A percentile compares a stretch with the other conserved stretches of the same genome.
Evolutionary conservation across 2,113 vertebrate species (phyloP).

Genomic region (Hippoglossus stenolepis): DNA sequence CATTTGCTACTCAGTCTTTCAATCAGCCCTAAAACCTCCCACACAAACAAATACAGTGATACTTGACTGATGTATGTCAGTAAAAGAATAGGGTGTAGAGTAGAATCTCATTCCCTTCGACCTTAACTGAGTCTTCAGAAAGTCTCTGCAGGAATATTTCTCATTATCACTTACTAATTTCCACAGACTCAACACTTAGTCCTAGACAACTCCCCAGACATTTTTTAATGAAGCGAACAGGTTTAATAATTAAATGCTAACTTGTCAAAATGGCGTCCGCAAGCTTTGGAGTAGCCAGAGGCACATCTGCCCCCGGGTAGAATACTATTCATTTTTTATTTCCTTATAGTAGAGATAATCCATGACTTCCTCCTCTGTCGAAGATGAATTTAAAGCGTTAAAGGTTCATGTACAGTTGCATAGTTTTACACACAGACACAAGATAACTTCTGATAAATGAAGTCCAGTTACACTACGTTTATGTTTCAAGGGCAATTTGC

Average conservation of each 20-base stretch:
- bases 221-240: slow-evolving; percentile 23
- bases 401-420: background rate
- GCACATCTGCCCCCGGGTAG: slow-evolving; percentile 2
- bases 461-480: background rate
- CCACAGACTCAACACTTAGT: slow-evolving; percentile 30
- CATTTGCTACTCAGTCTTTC: background rate
- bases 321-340: background rate
- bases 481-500: background rate
- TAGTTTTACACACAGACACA: background rate
- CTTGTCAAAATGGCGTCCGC: slow-evolving; percentile 7
- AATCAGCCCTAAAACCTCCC: too few relatives aligned
- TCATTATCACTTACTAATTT: slow-evolving; percentile 43
- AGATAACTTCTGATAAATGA: background rate
- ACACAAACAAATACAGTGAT: background rate
- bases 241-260: slow-evolving; percentile 41
- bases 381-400: background rate
- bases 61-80: background rate
- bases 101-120: background rate
- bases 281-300: slow-evolving; percentile 22
- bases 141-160: slow-evolving; percentile 29
- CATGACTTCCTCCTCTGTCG: background rate
- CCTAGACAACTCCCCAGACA: slow-evolving; percentile 17
- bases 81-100: background rate
- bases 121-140: slow-evolving; percentile 23
- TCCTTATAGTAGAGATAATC: slow-evolving; percentile 4